Conservation (phyloP, 2,113 vertebrate genomes). For the Aviceda subcristata region DNA sequence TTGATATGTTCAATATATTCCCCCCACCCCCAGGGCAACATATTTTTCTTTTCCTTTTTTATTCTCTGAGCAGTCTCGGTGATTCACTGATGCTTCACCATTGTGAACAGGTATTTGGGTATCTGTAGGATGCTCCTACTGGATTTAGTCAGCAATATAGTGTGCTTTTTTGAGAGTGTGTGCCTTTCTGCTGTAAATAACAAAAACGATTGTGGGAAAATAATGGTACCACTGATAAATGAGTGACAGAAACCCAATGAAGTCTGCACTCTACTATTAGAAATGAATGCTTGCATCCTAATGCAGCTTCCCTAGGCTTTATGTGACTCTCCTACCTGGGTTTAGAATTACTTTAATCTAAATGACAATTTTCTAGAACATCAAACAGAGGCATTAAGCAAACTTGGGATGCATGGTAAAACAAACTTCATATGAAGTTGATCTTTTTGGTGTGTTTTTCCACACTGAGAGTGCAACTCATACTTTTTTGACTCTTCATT, state of each 20-base stretch:
- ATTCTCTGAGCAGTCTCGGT: neutral
- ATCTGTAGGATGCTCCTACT: neutral
- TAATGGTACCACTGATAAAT: neutral
- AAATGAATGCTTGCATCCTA: neutral
- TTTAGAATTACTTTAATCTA: neutral
- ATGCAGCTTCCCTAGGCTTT: neutral
- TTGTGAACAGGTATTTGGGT: neutral
- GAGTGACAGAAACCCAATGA: neutral
- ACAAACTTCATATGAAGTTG: neutral
- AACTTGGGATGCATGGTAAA: neutral
- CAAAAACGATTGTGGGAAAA: neutral
- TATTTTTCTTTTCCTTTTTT: neutral
- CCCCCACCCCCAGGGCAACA: neutral
- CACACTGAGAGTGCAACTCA: neutral
- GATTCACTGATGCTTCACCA: neutral
- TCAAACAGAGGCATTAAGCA: neutral
- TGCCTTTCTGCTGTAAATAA: neutral
- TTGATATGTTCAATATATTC: neutral
- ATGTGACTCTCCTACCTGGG: neutral
- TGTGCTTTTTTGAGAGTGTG: neutral
- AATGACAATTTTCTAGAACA: neutral
- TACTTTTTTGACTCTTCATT: neutral
- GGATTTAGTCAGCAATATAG: neutral
- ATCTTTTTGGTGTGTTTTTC: neutral
- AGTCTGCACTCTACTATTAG: neutral